Conservation (phyloP, 2,113 vertebrate genomes). For the Rhea americana region DNA sequence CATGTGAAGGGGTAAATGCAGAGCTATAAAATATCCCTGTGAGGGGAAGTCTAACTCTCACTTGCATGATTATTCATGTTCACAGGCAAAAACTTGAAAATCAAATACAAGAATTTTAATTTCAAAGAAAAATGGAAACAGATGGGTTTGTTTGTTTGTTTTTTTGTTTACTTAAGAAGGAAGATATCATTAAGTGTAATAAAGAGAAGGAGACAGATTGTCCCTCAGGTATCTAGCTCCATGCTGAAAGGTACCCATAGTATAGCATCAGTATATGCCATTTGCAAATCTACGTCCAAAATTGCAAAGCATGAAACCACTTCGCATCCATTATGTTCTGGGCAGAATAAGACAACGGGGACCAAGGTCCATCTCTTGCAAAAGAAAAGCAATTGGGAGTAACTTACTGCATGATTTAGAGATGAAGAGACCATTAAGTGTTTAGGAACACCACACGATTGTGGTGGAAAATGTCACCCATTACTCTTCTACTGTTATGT, state of each 20-base stretch:
- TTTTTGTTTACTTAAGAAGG: not conserved
- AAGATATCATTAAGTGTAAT: not conserved
- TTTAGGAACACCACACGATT: not conserved
- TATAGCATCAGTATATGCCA: not conserved
- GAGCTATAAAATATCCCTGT: not conserved
- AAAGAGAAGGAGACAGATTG: not conserved
- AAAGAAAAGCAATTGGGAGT: not conserved
- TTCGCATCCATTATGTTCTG: rapidly evolving
- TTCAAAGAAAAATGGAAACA: not conserved
- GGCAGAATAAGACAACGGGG: not conserved
- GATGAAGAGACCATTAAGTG: rapidly evolving
- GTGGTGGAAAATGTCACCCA: not conserved
- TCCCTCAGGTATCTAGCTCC: not conserved
- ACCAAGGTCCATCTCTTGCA: not conserved
- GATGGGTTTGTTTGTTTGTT: too few species aligned
- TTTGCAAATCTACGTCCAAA: not conserved
- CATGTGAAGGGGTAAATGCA: not conserved
- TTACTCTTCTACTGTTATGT: not conserved
- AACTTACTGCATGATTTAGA: not conserved
- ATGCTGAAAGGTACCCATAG: not conserved
- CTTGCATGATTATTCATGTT: not conserved
- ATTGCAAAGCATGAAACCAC: not conserved
- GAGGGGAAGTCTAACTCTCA: not conserved
- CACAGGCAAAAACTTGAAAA: not conserved
- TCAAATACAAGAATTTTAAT: not conserved